Conservation (phyloP, 2,888 invertebrate genomes). For the Agrochola macilenta region DNA sequence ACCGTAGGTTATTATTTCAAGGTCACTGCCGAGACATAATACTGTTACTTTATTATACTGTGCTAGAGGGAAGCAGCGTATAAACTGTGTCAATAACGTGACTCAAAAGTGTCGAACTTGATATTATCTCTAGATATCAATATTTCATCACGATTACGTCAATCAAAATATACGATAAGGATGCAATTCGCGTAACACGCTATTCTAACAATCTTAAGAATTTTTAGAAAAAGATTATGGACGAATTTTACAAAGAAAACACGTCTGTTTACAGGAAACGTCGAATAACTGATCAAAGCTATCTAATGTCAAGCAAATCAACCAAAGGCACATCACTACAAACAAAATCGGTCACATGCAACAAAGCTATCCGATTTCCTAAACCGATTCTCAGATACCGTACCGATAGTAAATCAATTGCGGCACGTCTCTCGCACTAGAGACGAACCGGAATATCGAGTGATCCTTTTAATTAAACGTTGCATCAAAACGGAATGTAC, state of each 20-base stretch:
- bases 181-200: slow-evolving; percentile 14
- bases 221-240: background rate
- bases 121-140: slow-evolving; percentile 16
- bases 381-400: slow-evolving; percentile 17
- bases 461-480: slow-evolving; percentile 52
- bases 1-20: too few relatives aligned
- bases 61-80: background rate
- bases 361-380: slow-evolving; percentile 44
- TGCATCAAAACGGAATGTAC: slow-evolving; percentile 47
- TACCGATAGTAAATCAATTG: slow-evolving; percentile 39
- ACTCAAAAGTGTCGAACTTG: slow-evolving; percentile 26
- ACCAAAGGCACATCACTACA: slow-evolving; percentile 13
- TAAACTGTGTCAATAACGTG: slow-evolving; percentile 38
- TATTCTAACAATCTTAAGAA: slow-evolving; percentile 1
- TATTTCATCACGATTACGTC: slow-evolving; percentile 31
- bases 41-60: too few relatives aligned
- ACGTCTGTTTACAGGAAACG: slow-evolving; percentile 20
- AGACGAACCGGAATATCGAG: slow-evolving; percentile 46
- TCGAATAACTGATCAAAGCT: slow-evolving; percentile 30
- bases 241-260: slow-evolving; percentile 4
- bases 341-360: slow-evolving; percentile 17
- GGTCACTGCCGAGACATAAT: too few relatives aligned
- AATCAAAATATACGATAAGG: slow-evolving; percentile 29
- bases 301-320: slow-evolving; percentile 22
- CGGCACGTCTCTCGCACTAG: slow-evolving; percentile 20